Evolutionary conservation across 1,140 invertebrate genomes (phyloP), one percentile per base, ranked within the genome.

Genomic region (Phocides pigmalion): DNA sequence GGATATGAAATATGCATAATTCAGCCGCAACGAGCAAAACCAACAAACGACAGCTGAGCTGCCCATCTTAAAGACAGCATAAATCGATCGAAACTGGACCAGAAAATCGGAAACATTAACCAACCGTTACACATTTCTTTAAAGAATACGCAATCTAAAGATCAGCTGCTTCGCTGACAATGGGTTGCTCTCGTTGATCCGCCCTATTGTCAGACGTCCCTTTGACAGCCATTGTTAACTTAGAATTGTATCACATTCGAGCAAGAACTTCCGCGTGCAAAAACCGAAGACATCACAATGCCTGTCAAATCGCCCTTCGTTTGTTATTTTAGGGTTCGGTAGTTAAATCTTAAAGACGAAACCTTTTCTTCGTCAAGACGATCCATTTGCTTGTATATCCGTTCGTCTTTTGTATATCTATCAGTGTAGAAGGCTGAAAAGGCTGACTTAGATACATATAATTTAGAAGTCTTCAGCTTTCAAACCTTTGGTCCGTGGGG

Each of bases 261-360:
- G 1, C 14, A 68, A 79, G 78, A 70, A 84, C 81, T 87, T 87
- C 84, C 82, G 84, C 77, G 73, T 83, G 84, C 84, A 76, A 87
- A n/a, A 83, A 65, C 59, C 66, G 65, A 69, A 71, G 65, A 68
- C 37, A 56, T 44, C 20, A 86, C 81, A 84, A 82, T 80, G 59
- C 54, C 6, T 22, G 54, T 58, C 54, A 58, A 44, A 19, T 62
- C 64, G 64, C 78, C 83, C 78, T 81, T 79, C 69, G 46, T 32
- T 11, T n/a, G n/a, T n/a, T n/a, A n/a, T n/a, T n/a, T n/a, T n/a
- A n/a, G n/a, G n/a, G n/a, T n/a, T n/a, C n/a, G n/a, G n/a, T n/a
- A n/a, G n/a, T n/a, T n/a, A n/a, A n/a, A n/a, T n/a, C n/a, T n/a
- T n/a, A n/a, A n/a, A n/a, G n/a, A n/a, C n/a, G n/a, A n/a, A n/a